phyloP scores from a whole-genome alignment of 2,888 invertebrate genomes.

The Notocelia uddmanniana region DNA sequence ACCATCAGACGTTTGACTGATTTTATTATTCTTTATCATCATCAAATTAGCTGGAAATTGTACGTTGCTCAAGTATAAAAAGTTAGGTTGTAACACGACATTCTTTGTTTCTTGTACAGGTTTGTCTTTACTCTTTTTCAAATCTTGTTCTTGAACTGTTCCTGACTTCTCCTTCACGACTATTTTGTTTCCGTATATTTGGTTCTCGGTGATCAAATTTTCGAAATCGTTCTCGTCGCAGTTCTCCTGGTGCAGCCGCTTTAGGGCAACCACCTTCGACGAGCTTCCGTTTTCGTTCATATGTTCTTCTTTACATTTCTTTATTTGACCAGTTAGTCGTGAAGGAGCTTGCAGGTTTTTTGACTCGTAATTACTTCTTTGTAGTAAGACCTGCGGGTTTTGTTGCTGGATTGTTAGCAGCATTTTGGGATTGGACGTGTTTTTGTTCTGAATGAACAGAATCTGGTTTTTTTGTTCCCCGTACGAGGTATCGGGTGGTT shows the following conservation, averaged over 20 bases:
- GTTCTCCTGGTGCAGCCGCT: slow-evolving; percentile 79
- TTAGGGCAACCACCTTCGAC: slow-evolving; percentile 80
- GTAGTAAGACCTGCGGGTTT: slow-evolving; percentile 73
- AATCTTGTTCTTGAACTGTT: slow-evolving; percentile 74
- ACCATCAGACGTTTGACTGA: slow-evolving; percentile 59
- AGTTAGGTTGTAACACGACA: slow-evolving; percentile 76
- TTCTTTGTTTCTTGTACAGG: slow-evolving; percentile 68
- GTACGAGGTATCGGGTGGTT: slow-evolving; percentile 64
- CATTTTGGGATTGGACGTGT: slow-evolving; percentile 71
- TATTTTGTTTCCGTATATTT: slow-evolving; percentile 85
- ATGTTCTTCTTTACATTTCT: slow-evolving; percentile 76
- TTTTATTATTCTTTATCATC: slow-evolving; percentile 78
- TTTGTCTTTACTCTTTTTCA: slow-evolving; percentile 69
- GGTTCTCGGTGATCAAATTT: slow-evolving; percentile 84
- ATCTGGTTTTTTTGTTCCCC: slow-evolving; percentile 77
- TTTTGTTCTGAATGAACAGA: slow-evolving; percentile 75
- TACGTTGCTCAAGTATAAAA: slow-evolving; percentile 78
- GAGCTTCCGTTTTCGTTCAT: slow-evolving; percentile 64
- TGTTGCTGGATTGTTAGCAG: slow-evolving; percentile 73
- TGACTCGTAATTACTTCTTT: slow-evolving; percentile 74
- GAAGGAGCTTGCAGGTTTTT: slow-evolving; percentile 83
- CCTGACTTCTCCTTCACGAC: slow-evolving; percentile 84
- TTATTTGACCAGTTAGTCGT: slow-evolving; percentile 75
- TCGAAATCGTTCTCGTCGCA: slow-evolving; percentile 84
- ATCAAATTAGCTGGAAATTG: slow-evolving; percentile 79